Evolutionary conservation across 2,113 vertebrate species (phyloP).

Genomic region (Tor tambroides): DNA sequence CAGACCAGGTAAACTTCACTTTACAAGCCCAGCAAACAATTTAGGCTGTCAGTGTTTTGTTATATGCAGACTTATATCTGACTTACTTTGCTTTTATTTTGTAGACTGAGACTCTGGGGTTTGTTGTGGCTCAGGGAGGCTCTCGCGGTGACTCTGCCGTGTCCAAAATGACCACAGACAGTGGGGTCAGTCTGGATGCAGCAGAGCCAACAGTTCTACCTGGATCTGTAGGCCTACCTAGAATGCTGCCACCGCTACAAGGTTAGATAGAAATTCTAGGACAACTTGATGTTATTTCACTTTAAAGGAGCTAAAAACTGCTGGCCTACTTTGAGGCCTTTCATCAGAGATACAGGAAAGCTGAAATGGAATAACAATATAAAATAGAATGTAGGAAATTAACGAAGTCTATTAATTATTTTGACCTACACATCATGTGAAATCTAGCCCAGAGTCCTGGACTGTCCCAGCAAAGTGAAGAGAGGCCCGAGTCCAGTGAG

Average conservation of each 20-base stretch:
- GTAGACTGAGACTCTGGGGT: not conserved
- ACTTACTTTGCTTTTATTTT: not conserved
- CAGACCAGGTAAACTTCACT: not conserved
- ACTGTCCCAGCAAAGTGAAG: constrained; percentile 61
- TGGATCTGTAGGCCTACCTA: constrained; percentile 53
- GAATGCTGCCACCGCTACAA: constrained; percentile 60
- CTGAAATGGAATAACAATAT: too few relatives aligned
- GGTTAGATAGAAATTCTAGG: constrained; percentile 45
- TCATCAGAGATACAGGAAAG: too few relatives aligned
- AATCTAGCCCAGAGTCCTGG: constrained; percentile 35
- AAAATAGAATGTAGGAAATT: not conserved
- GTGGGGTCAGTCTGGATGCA: constrained; percentile 74
- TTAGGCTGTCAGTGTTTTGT: not conserved
- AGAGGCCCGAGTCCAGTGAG: constrained; percentile 78
- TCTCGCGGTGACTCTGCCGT: constrained; percentile 73
- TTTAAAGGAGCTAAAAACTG: not conserved
- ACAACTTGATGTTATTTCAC: too few relatives aligned
- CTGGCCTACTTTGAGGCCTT: not conserved
- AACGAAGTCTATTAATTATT: not conserved
- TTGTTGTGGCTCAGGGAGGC: constrained; percentile 32
- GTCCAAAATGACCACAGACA: constrained; percentile 76
- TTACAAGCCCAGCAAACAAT: not conserved
- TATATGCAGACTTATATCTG: not conserved
- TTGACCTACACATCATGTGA: not conserved
- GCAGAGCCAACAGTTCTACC: constrained; percentile 55